Evolutionary conservation across 53 echinoderm and acorn worm genomes (phyloP).

Genomic region (Holothuria leucospilota): DNA sequence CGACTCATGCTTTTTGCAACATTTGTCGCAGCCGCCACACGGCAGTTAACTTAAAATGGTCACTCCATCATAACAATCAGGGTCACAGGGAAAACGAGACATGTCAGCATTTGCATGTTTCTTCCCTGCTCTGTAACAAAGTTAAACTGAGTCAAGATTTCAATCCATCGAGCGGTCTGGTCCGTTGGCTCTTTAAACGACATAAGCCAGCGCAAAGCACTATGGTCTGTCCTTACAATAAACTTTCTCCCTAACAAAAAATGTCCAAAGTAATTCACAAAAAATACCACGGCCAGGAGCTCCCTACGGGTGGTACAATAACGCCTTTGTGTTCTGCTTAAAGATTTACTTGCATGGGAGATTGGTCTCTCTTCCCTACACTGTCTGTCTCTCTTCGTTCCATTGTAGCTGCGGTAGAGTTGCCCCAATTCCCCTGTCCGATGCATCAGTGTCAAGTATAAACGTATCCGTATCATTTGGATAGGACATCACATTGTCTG

Average conservation of each 20-base stretch:
- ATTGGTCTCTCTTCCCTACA: slow-evolving; percentile 47
- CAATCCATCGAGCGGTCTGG: slow-evolving; percentile 65
- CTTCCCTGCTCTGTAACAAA: slow-evolving; percentile 67
- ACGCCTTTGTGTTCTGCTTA: background rate
- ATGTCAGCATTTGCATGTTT: slow-evolving; percentile 76
- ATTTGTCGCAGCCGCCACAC: slow-evolving; percentile 55
- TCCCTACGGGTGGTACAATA: slow-evolving; percentile 66
- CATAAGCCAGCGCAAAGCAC: background rate
- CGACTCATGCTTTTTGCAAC: slow-evolving; percentile 23
- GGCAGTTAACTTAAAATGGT: slow-evolving; percentile 43
- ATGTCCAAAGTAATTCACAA: slow-evolving; percentile 64
- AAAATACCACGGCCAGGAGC: slow-evolving; percentile 66
- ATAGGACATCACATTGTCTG: slow-evolving; percentile 59
- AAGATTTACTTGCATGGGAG: slow-evolving; percentile 46
- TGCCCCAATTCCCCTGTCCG: slow-evolving; percentile 63
- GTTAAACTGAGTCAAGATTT: slow-evolving; percentile 70
- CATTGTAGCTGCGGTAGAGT: slow-evolving; percentile 67
- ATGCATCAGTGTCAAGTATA: slow-evolving; percentile 75
- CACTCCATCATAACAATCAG: slow-evolving; percentile 51
- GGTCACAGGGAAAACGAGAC: slow-evolving; percentile 57
- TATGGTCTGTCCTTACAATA: slow-evolving; percentile 54
- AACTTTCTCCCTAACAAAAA: slow-evolving; percentile 67
- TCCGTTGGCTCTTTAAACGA: background rate
- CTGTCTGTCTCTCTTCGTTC: slow-evolving; percentile 58
- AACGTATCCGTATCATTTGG: slow-evolving; percentile 22